Evolutionary conservation across 2,113 vertebrate species (phyloP), one percentile per base, ranked within the genome.

Genomic region (Bubo blakistoni): DNA sequence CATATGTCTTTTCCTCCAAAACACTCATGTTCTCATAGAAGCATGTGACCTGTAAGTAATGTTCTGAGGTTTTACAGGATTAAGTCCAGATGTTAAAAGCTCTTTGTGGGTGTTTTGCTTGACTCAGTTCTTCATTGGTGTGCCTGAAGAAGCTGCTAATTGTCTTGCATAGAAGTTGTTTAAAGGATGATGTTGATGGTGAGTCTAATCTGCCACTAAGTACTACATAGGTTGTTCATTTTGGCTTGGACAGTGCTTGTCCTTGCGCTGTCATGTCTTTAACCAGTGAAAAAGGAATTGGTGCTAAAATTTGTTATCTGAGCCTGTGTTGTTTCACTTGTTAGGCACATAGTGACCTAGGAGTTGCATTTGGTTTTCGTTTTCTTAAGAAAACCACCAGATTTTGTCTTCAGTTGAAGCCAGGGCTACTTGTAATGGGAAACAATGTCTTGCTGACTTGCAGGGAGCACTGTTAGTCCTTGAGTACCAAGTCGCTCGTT

Each of bases 1-100:
- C 38, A 1, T 10, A 0, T 0, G 0, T 69, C 5, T 38, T 73
- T 55, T 54, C 9, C 19, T 81, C 27, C 27, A 29, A 20, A 46
- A 34, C 34, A 5, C 51, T 54, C 3, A n/a, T 57, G 47, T 63
- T 61, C 36, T 70, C 19, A 7, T 63, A 0, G 6, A 29, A 78
- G 12, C 0, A 0, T 58, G 52, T 55, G 51, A 32, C 42, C 19
- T 40, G 25, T 49, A 59, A 52, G 16, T 47, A 30, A 10, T 3
- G 4, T 74, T 77, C 51, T 81, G 42, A 79, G 57, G 36, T 30
- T 76, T 80, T 65, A 18, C 11, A 49, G 29, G n/a, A 70, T 63
- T 22, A 55, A 55, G 26, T 71, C 32, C 27, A 40, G 52, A 42
- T 51, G 7, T 59, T 85, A 25, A 52, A 81, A 74, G 9, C 34